A percentile compares a stretch with the other conserved stretches of the same genome.
phyloP scores from a whole-genome alignment of 2,888 invertebrate genomes.

The Eupithecia centaureata region DNA sequence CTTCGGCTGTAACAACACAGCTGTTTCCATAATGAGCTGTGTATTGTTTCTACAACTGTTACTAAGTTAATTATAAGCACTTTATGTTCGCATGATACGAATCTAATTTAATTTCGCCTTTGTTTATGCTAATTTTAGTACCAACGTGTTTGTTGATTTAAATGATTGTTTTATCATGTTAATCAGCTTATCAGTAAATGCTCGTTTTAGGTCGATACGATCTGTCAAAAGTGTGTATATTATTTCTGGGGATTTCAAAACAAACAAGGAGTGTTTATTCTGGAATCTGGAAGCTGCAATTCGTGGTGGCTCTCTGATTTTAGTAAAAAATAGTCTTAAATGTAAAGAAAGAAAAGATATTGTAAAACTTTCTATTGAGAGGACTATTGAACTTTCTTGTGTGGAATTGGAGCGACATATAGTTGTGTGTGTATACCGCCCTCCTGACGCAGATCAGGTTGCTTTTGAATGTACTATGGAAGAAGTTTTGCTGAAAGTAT shows the following conservation, averaged over 20 bases:
- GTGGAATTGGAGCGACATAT: no score
- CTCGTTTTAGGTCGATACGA: conserved; percentile 20
- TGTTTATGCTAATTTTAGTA: conserved; percentile 47
- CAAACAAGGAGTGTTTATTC: no score
- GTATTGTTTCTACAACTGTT: conserved; percentile 46
- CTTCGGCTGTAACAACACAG: not conserved
- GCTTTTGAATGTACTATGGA: no score
- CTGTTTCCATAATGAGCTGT: conserved; percentile 20
- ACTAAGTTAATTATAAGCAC: conserved; percentile 61
- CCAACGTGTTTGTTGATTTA: conserved; percentile 52
- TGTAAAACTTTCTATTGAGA: no score
- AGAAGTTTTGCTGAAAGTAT: no score
- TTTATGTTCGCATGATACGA: conserved; percentile 60
- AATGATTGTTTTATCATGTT: conserved; percentile 55
- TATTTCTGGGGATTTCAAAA: not conserved
- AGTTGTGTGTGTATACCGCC: no score
- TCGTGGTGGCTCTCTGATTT: no score
- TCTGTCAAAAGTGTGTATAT: conserved; percentile 22
- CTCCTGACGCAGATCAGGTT: no score
- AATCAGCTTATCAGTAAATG: conserved; percentile 31
- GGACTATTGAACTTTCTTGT: no score
- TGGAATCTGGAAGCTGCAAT: no score
- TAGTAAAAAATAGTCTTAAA: no score
- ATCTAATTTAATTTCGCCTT: conserved; percentile 54
- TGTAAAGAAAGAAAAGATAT: no score